Percentiles rank a stretch among this genome's conserved stretches.
Evolutionary conservation across 1,140 invertebrate species (phyloP).

Genomic region (Chironomus striatipennis): DNA sequence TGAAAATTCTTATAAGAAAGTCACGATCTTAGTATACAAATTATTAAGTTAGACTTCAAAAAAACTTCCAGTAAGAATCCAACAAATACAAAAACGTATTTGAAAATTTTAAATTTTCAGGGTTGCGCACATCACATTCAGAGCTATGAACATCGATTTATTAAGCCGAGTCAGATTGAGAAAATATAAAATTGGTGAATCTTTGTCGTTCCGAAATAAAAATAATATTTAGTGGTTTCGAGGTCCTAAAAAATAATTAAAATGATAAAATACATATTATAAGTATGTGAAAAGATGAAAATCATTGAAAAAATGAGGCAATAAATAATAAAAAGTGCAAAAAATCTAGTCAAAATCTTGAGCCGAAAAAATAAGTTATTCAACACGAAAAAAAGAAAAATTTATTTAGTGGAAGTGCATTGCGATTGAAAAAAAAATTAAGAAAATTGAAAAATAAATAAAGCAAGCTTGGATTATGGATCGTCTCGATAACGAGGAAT

Average conservation of each 20-base stretch:
- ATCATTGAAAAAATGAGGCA: not conserved
- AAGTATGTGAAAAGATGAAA: not conserved
- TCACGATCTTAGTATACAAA: no score
- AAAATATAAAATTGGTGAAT: not conserved
- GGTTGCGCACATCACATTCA: not conserved
- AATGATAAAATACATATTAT: not conserved
- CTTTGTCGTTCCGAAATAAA: not conserved
- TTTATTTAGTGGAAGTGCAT: not conserved
- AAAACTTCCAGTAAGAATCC: no score
- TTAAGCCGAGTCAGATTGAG: not conserved
- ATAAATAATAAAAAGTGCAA: not conserved
- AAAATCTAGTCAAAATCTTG: constrained; percentile 8
- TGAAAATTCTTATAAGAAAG: no score
- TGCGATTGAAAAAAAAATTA: no score
- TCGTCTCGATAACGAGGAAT: constrained; percentile 45
- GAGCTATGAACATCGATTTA: not conserved
- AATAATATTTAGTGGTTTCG: constrained; percentile 8
- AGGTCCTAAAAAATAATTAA: not conserved
- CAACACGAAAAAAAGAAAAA: not conserved
- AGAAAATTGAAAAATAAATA: no score
- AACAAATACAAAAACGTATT: no score
- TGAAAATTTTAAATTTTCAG: not conserved
- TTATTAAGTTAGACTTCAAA: no score
- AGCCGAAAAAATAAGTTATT: constrained; percentile 13
- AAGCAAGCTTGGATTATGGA: not conserved